phyloP scores from a whole-genome alignment of 2,888 invertebrate species.

The Peribatodes rhomboidaria region DNA sequence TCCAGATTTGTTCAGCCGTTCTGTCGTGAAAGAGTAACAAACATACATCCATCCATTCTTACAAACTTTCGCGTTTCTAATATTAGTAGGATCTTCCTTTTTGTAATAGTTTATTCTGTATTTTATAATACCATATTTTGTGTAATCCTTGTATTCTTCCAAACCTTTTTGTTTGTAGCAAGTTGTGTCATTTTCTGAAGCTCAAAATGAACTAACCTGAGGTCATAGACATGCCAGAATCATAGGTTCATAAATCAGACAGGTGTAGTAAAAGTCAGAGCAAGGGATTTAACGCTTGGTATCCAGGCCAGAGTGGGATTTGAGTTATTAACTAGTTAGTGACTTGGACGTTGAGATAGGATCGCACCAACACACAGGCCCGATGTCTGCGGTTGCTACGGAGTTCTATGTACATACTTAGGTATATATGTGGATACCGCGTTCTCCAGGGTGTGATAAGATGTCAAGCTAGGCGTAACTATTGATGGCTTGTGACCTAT shows the following conservation, averaged over 20 bases:
- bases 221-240: neutral
- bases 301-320: constrained; percentile 26
- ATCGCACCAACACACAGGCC: constrained; percentile 19
- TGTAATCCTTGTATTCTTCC: too few relatives aligned
- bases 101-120: too few relatives aligned
- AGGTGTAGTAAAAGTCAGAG: neutral
- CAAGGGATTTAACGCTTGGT: constrained; percentile 11
- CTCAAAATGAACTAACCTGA: neutral
- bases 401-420: neutral
- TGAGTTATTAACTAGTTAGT: constrained; percentile 40
- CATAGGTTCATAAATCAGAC: neutral
- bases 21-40: too few relatives aligned
- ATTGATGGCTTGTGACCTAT: constrained; percentile 10
- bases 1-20: too few relatives aligned
- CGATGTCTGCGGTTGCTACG: constrained; percentile 23
- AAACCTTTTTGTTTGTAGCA: too few relatives aligned
- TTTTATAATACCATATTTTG: too few relatives aligned
- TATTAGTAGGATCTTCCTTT: too few relatives aligned
- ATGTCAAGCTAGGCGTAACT: constrained; percentile 6
- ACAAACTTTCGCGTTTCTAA: too few relatives aligned
- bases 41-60: too few relatives aligned
- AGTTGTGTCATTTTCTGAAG: neutral
- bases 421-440: neutral
- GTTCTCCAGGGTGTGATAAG: constrained; percentile 9
- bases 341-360: constrained; percentile 41